Percentiles rank a stretch among this genome's conserved stretches.
Evolutionary conservation across 2,113 vertebrate species (phyloP).

Genomic region (Enhydra lutris): DNA sequence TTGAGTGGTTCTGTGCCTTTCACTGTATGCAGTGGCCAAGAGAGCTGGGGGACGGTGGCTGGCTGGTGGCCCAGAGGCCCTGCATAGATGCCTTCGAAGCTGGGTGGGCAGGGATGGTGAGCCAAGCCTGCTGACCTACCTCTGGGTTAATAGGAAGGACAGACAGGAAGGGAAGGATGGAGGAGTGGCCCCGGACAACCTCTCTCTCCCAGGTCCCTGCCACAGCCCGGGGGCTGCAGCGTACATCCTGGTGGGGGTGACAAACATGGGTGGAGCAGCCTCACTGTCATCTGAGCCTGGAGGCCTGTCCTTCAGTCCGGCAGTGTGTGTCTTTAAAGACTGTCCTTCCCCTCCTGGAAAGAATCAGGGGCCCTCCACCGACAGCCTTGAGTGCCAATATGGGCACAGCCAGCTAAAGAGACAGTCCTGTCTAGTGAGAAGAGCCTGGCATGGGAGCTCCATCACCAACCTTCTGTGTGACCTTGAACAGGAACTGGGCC

Average conservation of each 20-base stretch:
- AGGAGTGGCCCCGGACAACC: no score
- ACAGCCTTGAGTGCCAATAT: neutral
- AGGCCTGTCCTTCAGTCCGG: neutral
- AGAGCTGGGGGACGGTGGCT: neutral
- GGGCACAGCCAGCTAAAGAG: neutral
- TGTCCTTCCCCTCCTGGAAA: neutral
- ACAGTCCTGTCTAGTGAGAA: neutral
- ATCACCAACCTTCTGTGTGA: neutral
- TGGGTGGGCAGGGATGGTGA: neutral
- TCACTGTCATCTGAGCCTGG: neutral
- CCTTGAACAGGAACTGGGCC: neutral
- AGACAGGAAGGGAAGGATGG: neutral
- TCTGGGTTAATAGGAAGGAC: neutral
- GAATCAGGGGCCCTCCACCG: no score
- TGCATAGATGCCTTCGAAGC: neutral
- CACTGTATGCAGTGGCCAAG: neutral
- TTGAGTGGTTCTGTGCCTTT: neutral
- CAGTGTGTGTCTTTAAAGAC: neutral
- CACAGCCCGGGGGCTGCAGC: no score
- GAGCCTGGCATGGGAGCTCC: neutral
- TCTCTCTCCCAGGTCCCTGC: neutral
- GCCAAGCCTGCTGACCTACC: neutral
- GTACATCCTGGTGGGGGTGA: neutral
- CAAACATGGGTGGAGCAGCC: accelerated
- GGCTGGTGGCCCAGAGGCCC: neutral